These are phyloP conservation scores for Agrypnia vestita DNA, from an alignment of 1,140 invertebrate species.

Conservation along the genomic window DNA sequence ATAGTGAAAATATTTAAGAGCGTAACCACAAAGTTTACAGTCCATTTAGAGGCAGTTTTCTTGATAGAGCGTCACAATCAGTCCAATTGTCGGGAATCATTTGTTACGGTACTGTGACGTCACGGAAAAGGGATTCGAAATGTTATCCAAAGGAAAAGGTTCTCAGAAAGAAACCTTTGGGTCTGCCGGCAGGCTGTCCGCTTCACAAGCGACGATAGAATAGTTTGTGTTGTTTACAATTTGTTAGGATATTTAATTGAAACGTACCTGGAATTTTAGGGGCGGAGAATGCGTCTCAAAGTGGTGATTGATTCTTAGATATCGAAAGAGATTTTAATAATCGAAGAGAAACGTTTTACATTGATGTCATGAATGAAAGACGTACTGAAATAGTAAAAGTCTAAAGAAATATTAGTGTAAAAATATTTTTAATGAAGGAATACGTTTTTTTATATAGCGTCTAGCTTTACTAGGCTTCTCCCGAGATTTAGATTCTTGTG, in stretches of 20 bases:
- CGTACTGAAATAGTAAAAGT: too few relatives aligned
- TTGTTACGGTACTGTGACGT: slow-evolving; percentile 39
- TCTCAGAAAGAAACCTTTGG: slow-evolving; percentile 22
- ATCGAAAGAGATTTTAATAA: too few relatives aligned
- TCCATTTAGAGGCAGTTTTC: slow-evolving; percentile 38
- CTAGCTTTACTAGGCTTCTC: too few relatives aligned
- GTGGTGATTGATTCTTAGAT: background rate
- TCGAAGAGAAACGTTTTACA: too few relatives aligned
- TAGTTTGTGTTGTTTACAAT: slow-evolving; percentile 47
- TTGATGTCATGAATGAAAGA: too few relatives aligned
- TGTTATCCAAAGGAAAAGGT: slow-evolving; percentile 4
- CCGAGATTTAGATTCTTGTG: too few relatives aligned
- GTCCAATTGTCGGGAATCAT: slow-evolving; percentile 41
- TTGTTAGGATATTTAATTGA: slow-evolving; percentile 43
- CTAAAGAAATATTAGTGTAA: too few relatives aligned
- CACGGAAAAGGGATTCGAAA: slow-evolving; percentile 8
- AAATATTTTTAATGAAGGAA: too few relatives aligned
- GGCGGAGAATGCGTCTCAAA: background rate
- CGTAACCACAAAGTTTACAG: background rate
- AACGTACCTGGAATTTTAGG: slow-evolving; percentile 6
- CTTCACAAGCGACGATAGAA: slow-evolving; percentile 36
- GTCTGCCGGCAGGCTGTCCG: slow-evolving; percentile 13
- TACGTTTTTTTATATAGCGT: too few relatives aligned
- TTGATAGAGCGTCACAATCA: slow-evolving; percentile 35
- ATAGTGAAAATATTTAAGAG: too few relatives aligned